Percentiles rank a stretch among this genome's conserved stretches.
These are phyloP conservation scores for Sebastes fasciatus DNA, from an alignment of 2,113 vertebrate species.

Conservation along the genomic window DNA sequence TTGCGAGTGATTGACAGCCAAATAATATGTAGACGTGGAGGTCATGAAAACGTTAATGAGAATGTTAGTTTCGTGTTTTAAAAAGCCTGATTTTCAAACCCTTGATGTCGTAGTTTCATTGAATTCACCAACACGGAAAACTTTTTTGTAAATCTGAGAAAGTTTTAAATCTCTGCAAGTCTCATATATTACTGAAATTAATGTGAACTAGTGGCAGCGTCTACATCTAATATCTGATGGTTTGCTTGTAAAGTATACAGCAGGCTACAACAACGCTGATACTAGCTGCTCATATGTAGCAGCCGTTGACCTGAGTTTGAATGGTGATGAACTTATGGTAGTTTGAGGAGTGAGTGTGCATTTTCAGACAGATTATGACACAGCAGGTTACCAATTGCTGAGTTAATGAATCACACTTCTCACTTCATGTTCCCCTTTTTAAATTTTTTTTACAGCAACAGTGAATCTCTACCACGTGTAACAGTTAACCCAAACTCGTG, in stretches of 20 bases:
- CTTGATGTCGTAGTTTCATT: neutral
- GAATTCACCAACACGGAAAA: neutral
- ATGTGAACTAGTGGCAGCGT: neutral
- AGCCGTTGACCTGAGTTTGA: neutral
- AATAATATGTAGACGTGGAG: neutral
- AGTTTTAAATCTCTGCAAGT: neutral
- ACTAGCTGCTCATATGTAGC: neutral
- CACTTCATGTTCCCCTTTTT: conserved; percentile 22
- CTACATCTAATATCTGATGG: too few relatives aligned
- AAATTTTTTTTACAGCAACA: neutral
- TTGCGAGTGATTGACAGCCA: neutral
- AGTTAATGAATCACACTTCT: conserved; percentile 54
- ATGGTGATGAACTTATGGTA: conserved; percentile 13
- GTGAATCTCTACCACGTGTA: neutral
- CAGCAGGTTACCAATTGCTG: conserved; percentile 36
- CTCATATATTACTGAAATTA: neutral
- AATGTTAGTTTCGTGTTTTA: too few relatives aligned
- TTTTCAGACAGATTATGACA: conserved; percentile 36
- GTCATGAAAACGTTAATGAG: neutral
- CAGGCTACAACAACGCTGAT: neutral
- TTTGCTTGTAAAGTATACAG: neutral
- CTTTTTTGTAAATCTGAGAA: too few relatives aligned
- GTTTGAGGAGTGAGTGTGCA: neutral
- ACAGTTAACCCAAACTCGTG: neutral
- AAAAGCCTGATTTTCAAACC: neutral